These are phyloP conservation scores for Lepus americanus DNA, from an alignment of 2,113 vertebrate species.

Conservation along the genomic window DNA sequence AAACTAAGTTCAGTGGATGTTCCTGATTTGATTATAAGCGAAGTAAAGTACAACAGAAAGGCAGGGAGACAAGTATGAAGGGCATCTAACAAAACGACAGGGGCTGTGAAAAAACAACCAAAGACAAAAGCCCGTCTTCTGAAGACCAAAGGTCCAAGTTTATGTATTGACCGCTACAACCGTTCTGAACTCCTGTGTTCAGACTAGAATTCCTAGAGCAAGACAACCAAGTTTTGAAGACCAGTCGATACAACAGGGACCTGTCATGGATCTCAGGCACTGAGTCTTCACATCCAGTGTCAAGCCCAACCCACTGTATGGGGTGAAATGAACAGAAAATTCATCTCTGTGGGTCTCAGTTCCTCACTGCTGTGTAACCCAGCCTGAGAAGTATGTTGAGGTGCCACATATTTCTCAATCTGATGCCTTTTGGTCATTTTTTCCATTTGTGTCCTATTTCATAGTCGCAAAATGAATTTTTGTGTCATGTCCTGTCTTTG, in stretches of 20 bases:
- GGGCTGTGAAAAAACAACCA: conserved; percentile 64
- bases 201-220: conserved; percentile 26
- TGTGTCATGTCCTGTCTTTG: conserved; percentile 38
- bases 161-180: background rate
- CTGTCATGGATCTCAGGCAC: conserved; percentile 18
- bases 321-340: conserved; percentile 5
- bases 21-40: background rate
- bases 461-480: conserved; percentile 69
- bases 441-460: conserved; percentile 58
- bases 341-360: background rate
- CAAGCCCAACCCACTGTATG: background rate
- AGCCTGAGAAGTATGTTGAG: conserved; percentile 34
- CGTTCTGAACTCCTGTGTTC: conserved; percentile 24
- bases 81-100: background rate
- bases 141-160: conserved; percentile 52
- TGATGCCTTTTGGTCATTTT: conserved; percentile 35
- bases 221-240: background rate
- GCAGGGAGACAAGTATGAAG: background rate
- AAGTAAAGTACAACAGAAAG: background rate
- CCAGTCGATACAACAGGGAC: background rate
- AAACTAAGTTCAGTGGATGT: conserved; percentile 10
- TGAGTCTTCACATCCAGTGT: background rate
- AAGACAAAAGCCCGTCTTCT: conserved; percentile 64
- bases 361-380: conserved; percentile 2
- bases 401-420: conserved; percentile 43